phyloP scores from a whole-genome alignment of 2,888 invertebrate species.

The Drosophila macrospina region DNA sequence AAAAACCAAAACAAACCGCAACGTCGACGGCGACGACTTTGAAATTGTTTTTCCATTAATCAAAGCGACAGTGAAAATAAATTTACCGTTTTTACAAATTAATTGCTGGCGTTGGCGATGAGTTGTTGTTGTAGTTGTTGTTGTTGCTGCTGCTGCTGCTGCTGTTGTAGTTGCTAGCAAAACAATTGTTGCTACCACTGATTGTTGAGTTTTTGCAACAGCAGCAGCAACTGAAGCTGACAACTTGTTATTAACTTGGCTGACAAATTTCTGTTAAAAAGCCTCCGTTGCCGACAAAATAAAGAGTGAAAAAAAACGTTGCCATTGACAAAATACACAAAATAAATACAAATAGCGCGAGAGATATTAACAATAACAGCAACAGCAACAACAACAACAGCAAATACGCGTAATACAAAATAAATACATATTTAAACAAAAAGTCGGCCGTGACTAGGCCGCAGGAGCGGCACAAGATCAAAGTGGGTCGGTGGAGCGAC shows the following conservation, averaged over 20 bases:
- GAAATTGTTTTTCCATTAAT: conserved; percentile 75
- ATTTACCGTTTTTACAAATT: conserved; percentile 56
- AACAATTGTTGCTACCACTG: conserved; percentile 69
- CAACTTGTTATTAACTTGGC: conserved; percentile 69
- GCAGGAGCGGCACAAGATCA: conserved; percentile 59
- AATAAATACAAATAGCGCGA: conserved; percentile 62
- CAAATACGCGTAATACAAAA: conserved; percentile 50
- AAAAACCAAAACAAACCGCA: conserved; percentile 19
- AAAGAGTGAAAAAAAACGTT: conserved; percentile 27
- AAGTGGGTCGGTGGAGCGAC: conserved; percentile 45
- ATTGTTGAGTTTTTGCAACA: conserved; percentile 59
- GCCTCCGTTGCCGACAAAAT: conserved; percentile 21
- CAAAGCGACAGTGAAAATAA: conserved; percentile 68
- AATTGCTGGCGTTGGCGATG: conserved; percentile 50
- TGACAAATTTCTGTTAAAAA: conserved; percentile 60
- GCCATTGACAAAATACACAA: conserved; percentile 55
- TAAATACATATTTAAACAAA: conserved; percentile 62
- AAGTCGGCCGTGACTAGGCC: conserved; percentile 66
- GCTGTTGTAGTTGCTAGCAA: conserved; percentile 40
- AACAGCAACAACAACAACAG: conserved; percentile 24
- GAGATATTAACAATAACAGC: conserved; percentile 44
- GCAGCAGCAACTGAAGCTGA: conserved; percentile 32
- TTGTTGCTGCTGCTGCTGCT: conserved; percentile 27
- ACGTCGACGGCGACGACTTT: conserved; percentile 24
- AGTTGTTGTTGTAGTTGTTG: conserved; percentile 37